Evolutionary conservation across 2,797 vertebrate species (phyloP).

Genomic region (Gallinago solitaria): DNA sequence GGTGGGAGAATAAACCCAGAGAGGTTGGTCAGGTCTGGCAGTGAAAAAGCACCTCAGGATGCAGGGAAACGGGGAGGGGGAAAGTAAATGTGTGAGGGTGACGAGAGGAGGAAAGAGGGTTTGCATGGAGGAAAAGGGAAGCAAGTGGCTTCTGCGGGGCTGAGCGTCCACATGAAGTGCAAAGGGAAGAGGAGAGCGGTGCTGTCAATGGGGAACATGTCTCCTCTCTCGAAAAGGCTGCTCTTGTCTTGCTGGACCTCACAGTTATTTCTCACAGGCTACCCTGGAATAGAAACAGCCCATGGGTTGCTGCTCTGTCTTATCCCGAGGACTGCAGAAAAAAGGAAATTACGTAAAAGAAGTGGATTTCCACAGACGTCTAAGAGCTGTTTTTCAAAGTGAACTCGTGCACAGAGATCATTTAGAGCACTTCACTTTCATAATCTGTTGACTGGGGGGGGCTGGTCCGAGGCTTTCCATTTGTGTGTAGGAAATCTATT

Average conservation of each 20-base stretch:
- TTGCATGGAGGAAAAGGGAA: neutral
- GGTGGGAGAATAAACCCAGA: neutral
- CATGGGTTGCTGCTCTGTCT: neutral
- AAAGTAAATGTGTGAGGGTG: neutral
- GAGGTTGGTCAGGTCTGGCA: neutral
- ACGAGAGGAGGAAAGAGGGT: neutral
- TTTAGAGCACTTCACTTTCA: conserved; percentile 40
- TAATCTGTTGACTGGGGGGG: neutral
- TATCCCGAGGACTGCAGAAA: neutral
- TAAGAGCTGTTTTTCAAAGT: neutral
- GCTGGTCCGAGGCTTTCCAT: neutral
- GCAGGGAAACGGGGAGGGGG: neutral
- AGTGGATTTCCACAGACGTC: neutral
- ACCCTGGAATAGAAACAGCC: conserved; percentile 14
- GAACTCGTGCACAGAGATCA: conserved; percentile 31
- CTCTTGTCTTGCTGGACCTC: neutral
- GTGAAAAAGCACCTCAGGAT: neutral
- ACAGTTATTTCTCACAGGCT: neutral
- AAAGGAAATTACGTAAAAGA: conserved; percentile 60
- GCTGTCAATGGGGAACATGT: neutral
- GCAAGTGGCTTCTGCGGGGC: neutral
- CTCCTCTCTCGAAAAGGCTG: neutral
- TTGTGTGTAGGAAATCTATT: neutral
- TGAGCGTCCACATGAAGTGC: neutral
- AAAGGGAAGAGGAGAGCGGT: neutral